Percentiles rank a stretch among this genome's conserved stretches.
Evolutionary conservation across 2,888 invertebrate genomes (phyloP).

Genomic region (Capitulum mitella): DNA sequence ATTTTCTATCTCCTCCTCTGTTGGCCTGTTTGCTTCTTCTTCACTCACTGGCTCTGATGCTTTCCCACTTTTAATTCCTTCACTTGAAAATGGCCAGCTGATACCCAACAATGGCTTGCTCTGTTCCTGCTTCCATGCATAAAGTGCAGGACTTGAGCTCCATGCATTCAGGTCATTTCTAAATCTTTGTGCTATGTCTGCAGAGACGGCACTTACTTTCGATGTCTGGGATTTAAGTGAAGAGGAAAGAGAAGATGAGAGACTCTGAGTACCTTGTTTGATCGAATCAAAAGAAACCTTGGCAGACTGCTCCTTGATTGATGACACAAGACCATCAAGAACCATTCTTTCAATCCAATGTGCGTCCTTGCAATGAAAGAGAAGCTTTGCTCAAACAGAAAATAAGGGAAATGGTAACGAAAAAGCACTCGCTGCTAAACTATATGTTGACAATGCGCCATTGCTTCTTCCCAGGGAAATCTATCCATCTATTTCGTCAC

Average conservation of each 20-base stretch:
- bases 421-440: too few relatives aligned
- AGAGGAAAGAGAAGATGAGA: constrained; percentile 32
- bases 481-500: too few relatives aligned
- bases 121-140: constrained; percentile 15
- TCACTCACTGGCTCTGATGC: constrained; percentile 6
- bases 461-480: too few relatives aligned
- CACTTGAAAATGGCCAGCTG: constrained; percentile 32
- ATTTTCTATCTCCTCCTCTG: constrained; percentile 45
- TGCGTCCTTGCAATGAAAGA: too few relatives aligned
- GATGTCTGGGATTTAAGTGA: constrained; percentile 47
- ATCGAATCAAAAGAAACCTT: not conserved
- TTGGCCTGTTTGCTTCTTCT: constrained; percentile 27
- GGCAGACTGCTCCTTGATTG: not conserved
- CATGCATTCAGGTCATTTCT: constrained; percentile 20
- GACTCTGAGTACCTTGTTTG: not conserved
- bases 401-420: too few relatives aligned
- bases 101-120: not conserved
- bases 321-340: not conserved
- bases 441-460: too few relatives aligned
- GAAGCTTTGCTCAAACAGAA: too few relatives aligned
- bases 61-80: constrained; percentile 30
- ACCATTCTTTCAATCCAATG: too few relatives aligned
- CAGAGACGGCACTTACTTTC: constrained; percentile 44
- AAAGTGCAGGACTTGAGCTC: not conserved
- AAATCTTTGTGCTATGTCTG: constrained; percentile 47